Percentiles rank a stretch among this genome's conserved stretches.
Conservation (phyloP, 2,113 vertebrate species). For the Cardinalis cardinalis region DNA sequence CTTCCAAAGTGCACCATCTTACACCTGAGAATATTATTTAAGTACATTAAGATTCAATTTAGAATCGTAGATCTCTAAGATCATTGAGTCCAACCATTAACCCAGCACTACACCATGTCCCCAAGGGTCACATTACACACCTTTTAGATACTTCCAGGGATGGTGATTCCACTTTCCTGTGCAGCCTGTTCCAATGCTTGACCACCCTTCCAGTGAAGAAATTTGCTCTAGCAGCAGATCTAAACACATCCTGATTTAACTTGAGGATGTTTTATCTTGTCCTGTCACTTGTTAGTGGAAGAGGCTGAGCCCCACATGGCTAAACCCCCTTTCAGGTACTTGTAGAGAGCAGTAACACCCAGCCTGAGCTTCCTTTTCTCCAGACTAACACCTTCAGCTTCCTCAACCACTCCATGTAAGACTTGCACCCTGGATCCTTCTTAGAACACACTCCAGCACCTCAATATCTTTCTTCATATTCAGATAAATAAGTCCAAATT, state of each 20-base stretch:
- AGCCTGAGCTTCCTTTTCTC: background rate
- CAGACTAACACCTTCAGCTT: background rate
- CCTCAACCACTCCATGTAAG: rapidly evolving
- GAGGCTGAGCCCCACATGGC: background rate
- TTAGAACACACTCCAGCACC: background rate
- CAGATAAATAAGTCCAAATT: background rate
- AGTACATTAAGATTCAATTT: background rate
- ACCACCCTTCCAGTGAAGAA: background rate
- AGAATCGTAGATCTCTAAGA: background rate
- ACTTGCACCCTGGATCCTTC: background rate
- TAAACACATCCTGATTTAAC: background rate
- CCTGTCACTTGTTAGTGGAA: background rate
- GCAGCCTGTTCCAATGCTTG: background rate
- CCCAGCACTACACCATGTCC: background rate
- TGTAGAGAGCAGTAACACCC: background rate
- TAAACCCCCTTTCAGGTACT: background rate
- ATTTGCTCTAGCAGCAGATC: background rate
- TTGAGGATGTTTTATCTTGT: background rate
- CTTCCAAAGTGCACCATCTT: background rate
- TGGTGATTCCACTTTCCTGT: background rate
- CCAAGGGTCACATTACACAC: background rate
- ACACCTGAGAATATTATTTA: background rate
- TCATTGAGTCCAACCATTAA: background rate
- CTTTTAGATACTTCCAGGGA: background rate
- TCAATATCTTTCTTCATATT: background rate